These are phyloP conservation scores for Machaerirhynchus nigripectus DNA, from an alignment of 2,113 vertebrate species.

Conservation along the genomic window DNA sequence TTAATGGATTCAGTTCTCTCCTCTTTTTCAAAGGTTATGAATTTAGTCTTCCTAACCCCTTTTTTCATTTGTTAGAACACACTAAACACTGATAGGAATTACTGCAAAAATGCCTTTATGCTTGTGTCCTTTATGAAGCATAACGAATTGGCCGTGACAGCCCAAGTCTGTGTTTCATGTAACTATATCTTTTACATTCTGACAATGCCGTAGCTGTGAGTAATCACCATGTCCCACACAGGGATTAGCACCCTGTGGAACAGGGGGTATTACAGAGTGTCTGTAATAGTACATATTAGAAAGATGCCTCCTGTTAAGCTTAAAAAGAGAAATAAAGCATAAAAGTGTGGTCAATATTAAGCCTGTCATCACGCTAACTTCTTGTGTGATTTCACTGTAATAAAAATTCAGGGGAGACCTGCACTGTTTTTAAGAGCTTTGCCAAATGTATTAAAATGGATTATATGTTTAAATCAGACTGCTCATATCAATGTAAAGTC, in stretches of 20 bases:
- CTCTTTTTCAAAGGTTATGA: background rate
- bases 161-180: background rate
- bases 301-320: background rate
- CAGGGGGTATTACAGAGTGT: background rate
- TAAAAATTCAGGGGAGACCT: background rate
- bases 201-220: conserved; percentile 2
- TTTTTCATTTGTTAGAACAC: background rate
- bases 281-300: background rate
- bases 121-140: background rate
- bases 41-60: background rate
- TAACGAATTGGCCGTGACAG: background rate
- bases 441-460: background rate
- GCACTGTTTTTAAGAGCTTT: background rate
- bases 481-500: background rate
- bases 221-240: background rate
- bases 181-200: background rate
- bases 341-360: background rate
- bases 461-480: background rate
- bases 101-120: background rate
- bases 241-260: conserved; percentile 24
- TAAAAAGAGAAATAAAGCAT: background rate
- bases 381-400: background rate
- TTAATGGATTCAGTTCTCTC: background rate
- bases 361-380: background rate
- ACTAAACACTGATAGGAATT: background rate